Evolutionary conservation across 2,113 vertebrate species (phyloP).

Genomic region (Notiomystis cincta): DNA sequence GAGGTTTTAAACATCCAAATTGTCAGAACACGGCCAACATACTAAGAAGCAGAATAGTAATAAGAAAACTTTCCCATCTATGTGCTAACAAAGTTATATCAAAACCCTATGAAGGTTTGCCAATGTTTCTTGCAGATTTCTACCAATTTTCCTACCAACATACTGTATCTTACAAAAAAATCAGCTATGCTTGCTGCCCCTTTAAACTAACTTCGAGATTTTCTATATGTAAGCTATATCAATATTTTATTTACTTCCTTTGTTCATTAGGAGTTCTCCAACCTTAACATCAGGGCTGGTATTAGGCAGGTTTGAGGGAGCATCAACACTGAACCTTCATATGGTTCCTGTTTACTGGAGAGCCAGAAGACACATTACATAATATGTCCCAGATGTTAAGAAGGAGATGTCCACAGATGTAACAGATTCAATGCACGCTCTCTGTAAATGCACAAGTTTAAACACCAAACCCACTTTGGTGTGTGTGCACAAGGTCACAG

Average conservation of each 20-base stretch:
- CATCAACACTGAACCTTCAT: slow-evolving; percentile 39
- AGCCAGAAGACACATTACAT: slow-evolving; percentile 56
- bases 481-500: background rate
- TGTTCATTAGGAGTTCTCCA: background rate
- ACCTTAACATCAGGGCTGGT: background rate
- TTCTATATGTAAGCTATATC: background rate
- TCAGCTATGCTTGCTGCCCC: background rate
- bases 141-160: background rate
- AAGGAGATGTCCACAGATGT: slow-evolving; percentile 24
- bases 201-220: background rate
- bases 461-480: background rate
- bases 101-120: background rate
- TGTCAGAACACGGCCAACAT: background rate
- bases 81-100: background rate
- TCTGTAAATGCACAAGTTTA: slow-evolving; percentile 8
- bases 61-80: background rate
- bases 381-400: slow-evolving; percentile 19
- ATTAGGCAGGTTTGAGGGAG: background rate
- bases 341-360: slow-evolving; percentile 63
- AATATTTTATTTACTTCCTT: background rate
- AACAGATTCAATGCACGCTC: background rate
- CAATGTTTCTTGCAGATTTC: background rate
- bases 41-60: background rate
- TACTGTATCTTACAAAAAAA: background rate
- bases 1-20: background rate